Evolutionary conservation across 2,797 vertebrate species (phyloP).

Genomic region (Anniella stebbinsi): DNA sequence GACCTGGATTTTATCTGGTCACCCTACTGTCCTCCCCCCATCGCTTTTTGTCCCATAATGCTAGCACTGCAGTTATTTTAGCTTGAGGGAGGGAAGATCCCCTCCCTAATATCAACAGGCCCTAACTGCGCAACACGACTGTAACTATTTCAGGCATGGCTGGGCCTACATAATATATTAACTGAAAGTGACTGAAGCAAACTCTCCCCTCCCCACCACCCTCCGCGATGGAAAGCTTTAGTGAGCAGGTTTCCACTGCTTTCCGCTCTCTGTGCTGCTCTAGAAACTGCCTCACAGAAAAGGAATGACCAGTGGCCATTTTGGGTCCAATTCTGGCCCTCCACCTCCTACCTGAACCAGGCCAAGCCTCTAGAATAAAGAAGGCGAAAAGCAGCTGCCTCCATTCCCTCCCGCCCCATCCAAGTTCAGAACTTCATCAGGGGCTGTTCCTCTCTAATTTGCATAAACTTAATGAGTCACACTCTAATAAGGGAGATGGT

Average conservation of each 20-base stretch:
- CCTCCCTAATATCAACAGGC: background rate
- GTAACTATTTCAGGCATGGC: background rate
- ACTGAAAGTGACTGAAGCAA: background rate
- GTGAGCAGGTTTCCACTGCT: background rate
- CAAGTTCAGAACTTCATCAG: background rate
- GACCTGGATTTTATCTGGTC: too few species aligned
- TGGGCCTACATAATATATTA: background rate
- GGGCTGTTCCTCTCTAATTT: background rate
- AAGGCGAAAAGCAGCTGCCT: background rate
- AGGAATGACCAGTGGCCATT: background rate
- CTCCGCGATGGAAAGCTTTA: background rate
- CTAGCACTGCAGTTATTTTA: background rate
- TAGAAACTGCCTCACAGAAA: background rate
- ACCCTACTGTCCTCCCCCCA: too few species aligned
- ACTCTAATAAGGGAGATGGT: background rate
- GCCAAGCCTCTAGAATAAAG: background rate
- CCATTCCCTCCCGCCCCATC: background rate
- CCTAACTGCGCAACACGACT: background rate
- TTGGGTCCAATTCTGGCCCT: background rate
- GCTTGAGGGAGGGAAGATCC: background rate
- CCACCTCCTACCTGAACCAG: background rate
- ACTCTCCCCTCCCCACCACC: too few species aligned
- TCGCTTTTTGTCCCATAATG: background rate
- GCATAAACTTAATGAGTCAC: slow-evolving; percentile 26
- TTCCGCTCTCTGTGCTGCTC: background rate